Conservation (phyloP, 2,888 invertebrate species). For the Rhimphoctona megacephalus region DNA sequence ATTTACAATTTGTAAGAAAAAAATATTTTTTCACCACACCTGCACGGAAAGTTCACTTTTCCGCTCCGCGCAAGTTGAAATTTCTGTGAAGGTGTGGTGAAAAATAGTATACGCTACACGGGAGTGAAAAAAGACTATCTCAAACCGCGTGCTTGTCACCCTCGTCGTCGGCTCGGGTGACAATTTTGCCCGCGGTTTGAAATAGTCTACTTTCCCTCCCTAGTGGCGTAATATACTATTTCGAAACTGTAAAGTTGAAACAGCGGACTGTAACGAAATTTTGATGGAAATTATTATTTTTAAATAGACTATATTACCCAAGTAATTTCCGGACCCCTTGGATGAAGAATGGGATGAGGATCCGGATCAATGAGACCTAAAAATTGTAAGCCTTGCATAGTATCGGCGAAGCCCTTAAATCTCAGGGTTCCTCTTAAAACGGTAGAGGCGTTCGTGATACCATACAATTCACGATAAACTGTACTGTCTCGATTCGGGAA, state of each 20-base stretch:
- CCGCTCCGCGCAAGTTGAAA: too few species aligned
- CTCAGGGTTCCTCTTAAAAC: slow-evolving; percentile 97
- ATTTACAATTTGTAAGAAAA: background rate
- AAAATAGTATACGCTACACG: too few species aligned
- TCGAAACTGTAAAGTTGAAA: background rate
- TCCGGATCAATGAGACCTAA: slow-evolving; percentile 95
- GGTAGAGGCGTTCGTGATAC: slow-evolving; percentile 94
- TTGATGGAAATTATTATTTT: background rate
- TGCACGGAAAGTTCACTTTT: too few species aligned
- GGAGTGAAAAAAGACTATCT: too few species aligned
- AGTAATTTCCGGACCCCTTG: slow-evolving; percentile 97
- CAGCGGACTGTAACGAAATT: background rate
- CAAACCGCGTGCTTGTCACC: too few species aligned
- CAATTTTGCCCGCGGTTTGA: too few species aligned
- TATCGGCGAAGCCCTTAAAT: slow-evolving; percentile 95
- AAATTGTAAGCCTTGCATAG: slow-evolving; percentile 94
- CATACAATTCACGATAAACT: slow-evolving; percentile 94
- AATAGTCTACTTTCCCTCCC: too few species aligned
- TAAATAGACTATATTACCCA: slow-evolving; percentile 89
- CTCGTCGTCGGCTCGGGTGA: too few species aligned
- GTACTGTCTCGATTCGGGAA: slow-evolving; percentile 99
- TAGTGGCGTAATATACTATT: too few species aligned
- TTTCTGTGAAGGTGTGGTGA: too few species aligned
- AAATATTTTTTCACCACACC: background rate
- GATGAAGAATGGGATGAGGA: slow-evolving; percentile 95